Evolutionary conservation across 2,797 vertebrate species (phyloP).

Genomic region (Anguilla marmorata): DNA sequence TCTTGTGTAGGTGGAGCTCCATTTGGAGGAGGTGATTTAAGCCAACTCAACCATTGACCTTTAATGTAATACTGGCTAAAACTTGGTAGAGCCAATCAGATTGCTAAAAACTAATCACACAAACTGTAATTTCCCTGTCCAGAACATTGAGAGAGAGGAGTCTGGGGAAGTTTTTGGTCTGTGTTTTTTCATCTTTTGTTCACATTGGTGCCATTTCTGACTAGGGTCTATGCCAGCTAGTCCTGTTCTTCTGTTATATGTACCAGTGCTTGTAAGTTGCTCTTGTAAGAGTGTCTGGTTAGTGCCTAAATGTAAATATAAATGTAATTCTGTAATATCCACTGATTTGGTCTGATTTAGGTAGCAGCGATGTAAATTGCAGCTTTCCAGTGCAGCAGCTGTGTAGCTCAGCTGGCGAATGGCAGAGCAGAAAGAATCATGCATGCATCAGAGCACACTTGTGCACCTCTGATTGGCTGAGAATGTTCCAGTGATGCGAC

Average conservation of each 20-base stretch:
- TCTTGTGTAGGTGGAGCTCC: conserved; percentile 2
- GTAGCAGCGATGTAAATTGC: background rate
- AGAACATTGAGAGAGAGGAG: background rate
- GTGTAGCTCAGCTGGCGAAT: background rate
- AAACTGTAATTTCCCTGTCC: background rate
- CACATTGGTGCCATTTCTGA: background rate
- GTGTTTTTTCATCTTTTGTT: background rate
- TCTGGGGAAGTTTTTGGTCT: background rate
- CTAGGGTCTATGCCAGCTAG: background rate
- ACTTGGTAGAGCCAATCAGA: background rate
- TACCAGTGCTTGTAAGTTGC: background rate
- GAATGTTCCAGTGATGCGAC: background rate
- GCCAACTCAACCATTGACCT: background rate
- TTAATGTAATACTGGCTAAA: background rate
- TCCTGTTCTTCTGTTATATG: background rate
- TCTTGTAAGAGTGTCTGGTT: background rate
- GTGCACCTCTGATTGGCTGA: background rate
- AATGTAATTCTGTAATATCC: background rate
- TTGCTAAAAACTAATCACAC: background rate
- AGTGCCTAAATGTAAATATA: background rate
- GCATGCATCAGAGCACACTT: background rate
- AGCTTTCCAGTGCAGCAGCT: background rate
- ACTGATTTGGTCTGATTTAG: background rate
- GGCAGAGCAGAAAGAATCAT: background rate
- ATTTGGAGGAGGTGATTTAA: background rate